Conservation (phyloP, 2,888 invertebrate species). For the Luperina testacea region DNA sequence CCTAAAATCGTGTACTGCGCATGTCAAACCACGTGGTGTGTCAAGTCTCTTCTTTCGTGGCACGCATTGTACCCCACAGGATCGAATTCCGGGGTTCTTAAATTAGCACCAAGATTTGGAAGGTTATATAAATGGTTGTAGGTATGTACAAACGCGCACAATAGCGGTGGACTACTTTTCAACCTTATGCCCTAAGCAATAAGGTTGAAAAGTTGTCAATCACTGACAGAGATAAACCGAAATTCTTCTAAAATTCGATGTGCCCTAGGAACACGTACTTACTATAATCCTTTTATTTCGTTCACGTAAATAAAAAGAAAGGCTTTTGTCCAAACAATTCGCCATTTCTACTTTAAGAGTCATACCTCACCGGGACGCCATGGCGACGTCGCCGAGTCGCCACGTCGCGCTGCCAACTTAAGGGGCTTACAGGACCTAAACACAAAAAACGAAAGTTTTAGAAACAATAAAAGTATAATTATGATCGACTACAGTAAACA, state of each 20-base stretch:
- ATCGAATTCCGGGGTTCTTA: neutral
- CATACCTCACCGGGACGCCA: no score
- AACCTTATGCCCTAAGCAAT: neutral
- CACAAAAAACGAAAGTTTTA: no score
- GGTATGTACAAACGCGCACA: neutral
- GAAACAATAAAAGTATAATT: no score
- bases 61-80: neutral
- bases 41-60: no score
- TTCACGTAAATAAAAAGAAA: neutral
- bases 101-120: neutral
- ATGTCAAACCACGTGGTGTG: no score
- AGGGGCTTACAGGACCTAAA: no score
- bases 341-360: no score
- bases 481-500: no score
- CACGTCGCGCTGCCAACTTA: no score
- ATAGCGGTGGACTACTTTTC: neutral
- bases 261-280: neutral
- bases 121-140: neutral
- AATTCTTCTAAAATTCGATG: neutral
- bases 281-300: neutral
- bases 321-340: neutral
- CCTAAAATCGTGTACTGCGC: no score
- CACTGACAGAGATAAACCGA: neutral
- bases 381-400: no score
- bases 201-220: neutral